These are phyloP conservation scores for Danio albolineatus DNA, from an alignment of 2,797 vertebrate species.

Conservation along the genomic window DNA sequence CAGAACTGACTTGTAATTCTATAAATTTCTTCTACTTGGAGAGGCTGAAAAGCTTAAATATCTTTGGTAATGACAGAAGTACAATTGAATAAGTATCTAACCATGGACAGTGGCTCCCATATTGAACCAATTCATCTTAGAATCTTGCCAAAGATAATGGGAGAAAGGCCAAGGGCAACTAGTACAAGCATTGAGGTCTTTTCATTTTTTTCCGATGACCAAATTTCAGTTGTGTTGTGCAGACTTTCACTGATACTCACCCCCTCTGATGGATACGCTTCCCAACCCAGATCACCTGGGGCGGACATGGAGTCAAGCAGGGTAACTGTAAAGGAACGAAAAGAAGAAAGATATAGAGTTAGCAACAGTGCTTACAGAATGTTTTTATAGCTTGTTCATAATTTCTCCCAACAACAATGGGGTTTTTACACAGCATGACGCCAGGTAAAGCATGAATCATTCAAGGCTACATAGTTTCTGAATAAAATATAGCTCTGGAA, in stretches of 20 bases:
- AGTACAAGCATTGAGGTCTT: slow-evolving; percentile 13
- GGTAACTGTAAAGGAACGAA: slow-evolving; percentile 81
- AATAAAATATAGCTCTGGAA: slow-evolving; percentile 30
- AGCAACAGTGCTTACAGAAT: not conserved
- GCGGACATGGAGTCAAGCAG: slow-evolving; percentile 86
- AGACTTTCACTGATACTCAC: slow-evolving; percentile 71
- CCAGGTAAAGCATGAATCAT: slow-evolving; percentile 18
- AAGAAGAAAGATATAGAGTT: slow-evolving; percentile 62
- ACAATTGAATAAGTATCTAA: not conserved
- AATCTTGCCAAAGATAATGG: slow-evolving; percentile 2
- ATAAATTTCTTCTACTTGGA: not conserved
- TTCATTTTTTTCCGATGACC: not conserved
- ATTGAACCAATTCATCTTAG: not conserved
- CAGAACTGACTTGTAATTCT: not conserved
- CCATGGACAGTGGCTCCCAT: not conserved
- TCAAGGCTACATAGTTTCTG: slow-evolving; percentile 5
- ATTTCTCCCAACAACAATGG: not conserved
- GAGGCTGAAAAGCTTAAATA: not conserved
- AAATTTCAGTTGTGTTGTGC: not conserved
- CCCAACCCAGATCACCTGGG: slow-evolving; percentile 85
- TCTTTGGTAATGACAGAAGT: not conserved
- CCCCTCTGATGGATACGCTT: slow-evolving; percentile 85
- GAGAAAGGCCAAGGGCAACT: not conserved
- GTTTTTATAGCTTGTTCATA: not conserved
- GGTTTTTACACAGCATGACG: slow-evolving; percentile 6